These are phyloP conservation scores for Steinernema carpocapsae DNA, from an alignment of 2,888 invertebrate genomes.

Conservation along the genomic window DNA sequence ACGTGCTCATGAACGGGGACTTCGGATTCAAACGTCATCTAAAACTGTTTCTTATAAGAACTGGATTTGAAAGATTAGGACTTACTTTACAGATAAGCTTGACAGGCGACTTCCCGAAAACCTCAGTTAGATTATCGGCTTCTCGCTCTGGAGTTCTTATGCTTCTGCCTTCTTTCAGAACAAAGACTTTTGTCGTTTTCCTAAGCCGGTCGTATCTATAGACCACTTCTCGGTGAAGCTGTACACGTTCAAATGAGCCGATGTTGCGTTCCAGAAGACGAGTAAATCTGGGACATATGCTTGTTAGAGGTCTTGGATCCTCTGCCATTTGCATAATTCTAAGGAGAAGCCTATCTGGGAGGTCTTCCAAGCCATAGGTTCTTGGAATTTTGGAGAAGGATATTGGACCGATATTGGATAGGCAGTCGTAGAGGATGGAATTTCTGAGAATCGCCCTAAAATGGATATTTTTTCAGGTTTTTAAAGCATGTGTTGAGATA, in stretches of 20 bases:
- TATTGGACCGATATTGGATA: conserved; percentile 19
- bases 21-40: conserved; percentile 13
- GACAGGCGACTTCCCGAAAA: background rate
- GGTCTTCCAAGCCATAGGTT: conserved; percentile 17
- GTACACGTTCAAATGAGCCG: background rate
- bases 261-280: background rate
- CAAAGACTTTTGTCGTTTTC: background rate
- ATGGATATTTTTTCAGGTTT: too few relatives aligned
- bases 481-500: too few relatives aligned
- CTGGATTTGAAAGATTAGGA: too few relatives aligned
- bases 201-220: background rate
- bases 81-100: background rate
- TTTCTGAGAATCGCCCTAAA: conserved; percentile 2
- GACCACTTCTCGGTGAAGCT: background rate
- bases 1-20: background rate
- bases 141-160: conserved; percentile 2
- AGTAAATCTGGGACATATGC: background rate
- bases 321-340: conserved; percentile 7
- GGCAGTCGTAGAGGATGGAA: conserved; percentile 21
- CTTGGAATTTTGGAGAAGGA: conserved; percentile 22
- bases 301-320: conserved; percentile 12
- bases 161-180: conserved; percentile 9
- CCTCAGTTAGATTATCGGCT: background rate
- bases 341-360: conserved; percentile 1
- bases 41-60: too few relatives aligned